Conservation (phyloP, 2,888 invertebrate species). For the Nysson spinosus region DNA sequence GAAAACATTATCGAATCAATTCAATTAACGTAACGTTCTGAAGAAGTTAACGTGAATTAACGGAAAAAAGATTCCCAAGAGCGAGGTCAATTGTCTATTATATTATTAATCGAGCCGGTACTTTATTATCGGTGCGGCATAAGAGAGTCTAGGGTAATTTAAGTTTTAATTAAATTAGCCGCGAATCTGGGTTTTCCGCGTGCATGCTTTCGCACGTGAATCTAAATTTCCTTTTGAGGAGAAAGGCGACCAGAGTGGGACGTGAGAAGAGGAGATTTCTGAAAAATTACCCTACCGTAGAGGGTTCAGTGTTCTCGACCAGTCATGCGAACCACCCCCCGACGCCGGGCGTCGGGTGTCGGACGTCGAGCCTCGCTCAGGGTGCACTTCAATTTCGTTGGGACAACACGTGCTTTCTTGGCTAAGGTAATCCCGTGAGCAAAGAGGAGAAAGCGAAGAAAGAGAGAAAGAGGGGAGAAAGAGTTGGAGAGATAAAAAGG, state of each 20-base stretch:
- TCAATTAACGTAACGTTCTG: too few species aligned
- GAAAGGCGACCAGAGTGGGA: conserved; percentile 4
- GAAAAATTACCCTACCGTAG: conserved; percentile 40
- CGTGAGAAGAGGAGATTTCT: conserved; percentile 17
- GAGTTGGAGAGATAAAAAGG: neutral
- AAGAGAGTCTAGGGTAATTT: too few species aligned
- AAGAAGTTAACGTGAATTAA: too few species aligned
- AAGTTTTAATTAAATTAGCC: conserved; percentile 47
- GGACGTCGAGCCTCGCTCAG: too few species aligned
- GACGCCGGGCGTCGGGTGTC: conserved; percentile 11
- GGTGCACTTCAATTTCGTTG: conserved; percentile 59
- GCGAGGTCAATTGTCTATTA: too few species aligned
- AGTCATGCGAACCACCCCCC: conserved; percentile 31
- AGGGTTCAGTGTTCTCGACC: conserved; percentile 23
- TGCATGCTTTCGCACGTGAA: conserved; percentile 14
- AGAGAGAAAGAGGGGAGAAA: conserved; percentile 3
- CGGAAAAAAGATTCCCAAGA: too few species aligned
- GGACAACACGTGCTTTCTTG: conserved; percentile 54
- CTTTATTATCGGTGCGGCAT: too few species aligned
- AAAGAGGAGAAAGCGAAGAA: conserved; percentile 2
- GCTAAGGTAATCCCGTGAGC: conserved; percentile 23
- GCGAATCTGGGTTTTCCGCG: conserved; percentile 18
- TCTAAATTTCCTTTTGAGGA: conserved; percentile 36
- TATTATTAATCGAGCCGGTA: too few species aligned
- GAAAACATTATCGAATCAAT: too few species aligned